Conservation (phyloP, 1,140 invertebrate genomes). For the Callitettix versicolor region DNA sequence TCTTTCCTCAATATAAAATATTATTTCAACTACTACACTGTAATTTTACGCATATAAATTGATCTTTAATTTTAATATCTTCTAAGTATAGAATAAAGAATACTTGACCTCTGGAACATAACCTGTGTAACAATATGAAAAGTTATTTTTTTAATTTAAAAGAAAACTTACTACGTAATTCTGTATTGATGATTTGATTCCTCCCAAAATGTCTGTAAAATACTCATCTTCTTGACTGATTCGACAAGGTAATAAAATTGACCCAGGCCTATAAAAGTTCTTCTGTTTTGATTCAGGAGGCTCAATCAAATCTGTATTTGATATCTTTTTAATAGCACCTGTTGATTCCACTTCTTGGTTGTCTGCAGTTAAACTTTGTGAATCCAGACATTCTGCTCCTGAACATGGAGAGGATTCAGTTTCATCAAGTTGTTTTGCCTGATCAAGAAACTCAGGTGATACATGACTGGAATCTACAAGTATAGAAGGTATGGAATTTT, state of each 20-base stretch:
- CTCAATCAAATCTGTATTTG: conserved; percentile 1
- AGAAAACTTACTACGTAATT: conserved; percentile 39
- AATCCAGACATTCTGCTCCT: background rate
- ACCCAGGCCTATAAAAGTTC: conserved; percentile 19
- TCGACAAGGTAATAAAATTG: conserved; percentile 10
- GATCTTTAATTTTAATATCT: no score
- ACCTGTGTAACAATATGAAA: no score
- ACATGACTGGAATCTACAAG: background rate
- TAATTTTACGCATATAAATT: no score
- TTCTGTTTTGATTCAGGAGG: conserved; percentile 9
- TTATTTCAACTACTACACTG: no score
- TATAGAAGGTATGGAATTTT: background rate
- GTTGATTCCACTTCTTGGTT: background rate
- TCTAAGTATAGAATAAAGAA: no score
- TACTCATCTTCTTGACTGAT: conserved; percentile 51
- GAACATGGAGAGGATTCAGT: no score
- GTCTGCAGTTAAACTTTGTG: background rate
- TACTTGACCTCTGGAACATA: no score
- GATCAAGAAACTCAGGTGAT: background rate
- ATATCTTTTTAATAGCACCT: background rate
- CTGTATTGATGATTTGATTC: conserved; percentile 66
- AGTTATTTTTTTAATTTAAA: no score
- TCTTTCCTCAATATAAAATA: no score
- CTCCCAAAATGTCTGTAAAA: conserved; percentile 58
- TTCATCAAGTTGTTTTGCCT: background rate